Evolutionary conservation across 2,113 vertebrate species (phyloP).

Genomic region (Athene cunicularia): DNA sequence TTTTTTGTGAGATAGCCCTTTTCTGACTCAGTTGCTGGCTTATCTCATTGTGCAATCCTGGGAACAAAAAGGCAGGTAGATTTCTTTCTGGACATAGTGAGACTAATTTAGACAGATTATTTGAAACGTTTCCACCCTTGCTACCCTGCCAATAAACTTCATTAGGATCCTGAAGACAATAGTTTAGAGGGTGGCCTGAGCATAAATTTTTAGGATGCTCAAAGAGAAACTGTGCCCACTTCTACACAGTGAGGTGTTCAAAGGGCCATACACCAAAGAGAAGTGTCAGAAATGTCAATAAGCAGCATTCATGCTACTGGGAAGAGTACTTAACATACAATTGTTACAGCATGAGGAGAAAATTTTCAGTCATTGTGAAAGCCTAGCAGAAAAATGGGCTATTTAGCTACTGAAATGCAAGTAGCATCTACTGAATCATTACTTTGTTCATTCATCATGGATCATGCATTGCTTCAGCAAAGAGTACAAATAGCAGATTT

Average conservation of each 20-base stretch:
- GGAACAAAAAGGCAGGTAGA: background rate
- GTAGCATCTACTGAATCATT: background rate
- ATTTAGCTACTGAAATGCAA: background rate
- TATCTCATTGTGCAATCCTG: background rate
- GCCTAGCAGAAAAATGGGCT: background rate
- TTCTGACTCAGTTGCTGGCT: slow-evolving; percentile 6
- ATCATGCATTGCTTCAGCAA: background rate
- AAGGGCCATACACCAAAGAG: background rate
- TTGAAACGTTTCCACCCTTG: background rate
- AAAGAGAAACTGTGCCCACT: background rate
- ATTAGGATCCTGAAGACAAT: background rate
- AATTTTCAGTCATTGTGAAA: background rate
- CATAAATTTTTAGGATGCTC: background rate
- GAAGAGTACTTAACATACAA: background rate
- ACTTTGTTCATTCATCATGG: background rate
- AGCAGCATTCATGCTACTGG: background rate
- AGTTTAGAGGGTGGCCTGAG: background rate
- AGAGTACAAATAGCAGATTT: background rate
- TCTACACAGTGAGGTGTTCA: background rate
- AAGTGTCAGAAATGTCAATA: background rate
- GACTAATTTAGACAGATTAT: background rate
- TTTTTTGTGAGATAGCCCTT: background rate
- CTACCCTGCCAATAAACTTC: background rate
- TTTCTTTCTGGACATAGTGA: background rate
- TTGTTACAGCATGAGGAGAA: background rate